phyloP scores from a whole-genome alignment of 2,888 invertebrate species.

The Chymomyza caudatula region DNA sequence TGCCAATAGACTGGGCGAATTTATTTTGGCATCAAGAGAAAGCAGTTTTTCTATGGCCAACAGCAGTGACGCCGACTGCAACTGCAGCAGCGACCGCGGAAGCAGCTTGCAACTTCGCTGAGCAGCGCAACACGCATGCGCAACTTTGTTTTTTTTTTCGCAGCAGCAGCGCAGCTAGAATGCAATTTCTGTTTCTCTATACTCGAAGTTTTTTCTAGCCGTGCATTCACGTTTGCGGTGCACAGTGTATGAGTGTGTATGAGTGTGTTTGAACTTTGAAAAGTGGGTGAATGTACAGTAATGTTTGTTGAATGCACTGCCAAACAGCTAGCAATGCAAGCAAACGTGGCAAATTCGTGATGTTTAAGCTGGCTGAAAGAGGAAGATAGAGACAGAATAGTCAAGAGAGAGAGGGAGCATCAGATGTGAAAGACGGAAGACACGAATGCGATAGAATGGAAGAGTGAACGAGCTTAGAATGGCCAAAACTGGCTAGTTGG shows the following conservation, averaged over 20 bases:
- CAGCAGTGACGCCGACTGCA: conserved; percentile 16
- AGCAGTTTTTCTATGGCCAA: conserved; percentile 60
- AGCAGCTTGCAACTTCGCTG: conserved; percentile 34
- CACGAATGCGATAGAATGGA: conserved; percentile 20
- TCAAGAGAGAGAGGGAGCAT: conserved; percentile 5
- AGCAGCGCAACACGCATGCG: conserved; percentile 42
- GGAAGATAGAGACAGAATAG: neutral
- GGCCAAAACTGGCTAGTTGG: conserved; percentile 31
- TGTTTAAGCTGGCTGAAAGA: conserved; percentile 11
- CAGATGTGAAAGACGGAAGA: conserved; percentile 33
- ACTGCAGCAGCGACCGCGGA: conserved; percentile 35
- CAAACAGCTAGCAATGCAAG: conserved; percentile 23
- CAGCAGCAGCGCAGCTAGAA: conserved; percentile 41
- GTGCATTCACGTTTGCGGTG: conserved; percentile 19
- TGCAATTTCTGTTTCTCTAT: conserved; percentile 67
- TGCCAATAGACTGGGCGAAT: conserved; percentile 38
- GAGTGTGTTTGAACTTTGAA: conserved; percentile 67
- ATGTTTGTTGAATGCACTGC: conserved; percentile 72
- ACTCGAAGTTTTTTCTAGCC: conserved; percentile 25
- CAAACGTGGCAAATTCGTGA: conserved; percentile 8
- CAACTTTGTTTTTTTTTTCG: conserved; percentile 38
- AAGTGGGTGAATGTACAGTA: conserved; percentile 78
- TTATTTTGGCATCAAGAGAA: conserved; percentile 67
- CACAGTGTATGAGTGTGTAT: conserved; percentile 26
- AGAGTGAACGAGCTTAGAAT: conserved; percentile 17